Evolutionary conservation across 2,888 invertebrate genomes (phyloP).

Genomic region (Hylaea fasciaria): DNA sequence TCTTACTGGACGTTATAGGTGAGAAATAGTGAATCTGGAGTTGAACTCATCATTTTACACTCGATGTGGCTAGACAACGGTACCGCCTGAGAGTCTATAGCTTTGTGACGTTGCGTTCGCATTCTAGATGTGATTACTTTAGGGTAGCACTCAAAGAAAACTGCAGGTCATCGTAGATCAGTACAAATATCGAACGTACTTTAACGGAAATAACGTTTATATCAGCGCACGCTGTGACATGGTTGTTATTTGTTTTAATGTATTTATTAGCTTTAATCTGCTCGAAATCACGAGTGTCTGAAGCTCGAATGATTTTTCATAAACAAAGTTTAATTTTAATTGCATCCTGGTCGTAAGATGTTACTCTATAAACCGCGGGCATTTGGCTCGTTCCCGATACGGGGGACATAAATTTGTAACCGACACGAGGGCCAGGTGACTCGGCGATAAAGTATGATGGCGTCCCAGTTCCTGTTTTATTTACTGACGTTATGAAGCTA

Average conservation of each 20-base stretch:
- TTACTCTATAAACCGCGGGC: slow-evolving; percentile 52
- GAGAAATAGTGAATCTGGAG: slow-evolving; percentile 41
- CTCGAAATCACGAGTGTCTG: too few relatives aligned
- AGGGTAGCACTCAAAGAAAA: too few relatives aligned
- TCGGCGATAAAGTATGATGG: slow-evolving; percentile 38
- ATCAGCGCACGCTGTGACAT: background rate
- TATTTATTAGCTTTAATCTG: too few relatives aligned
- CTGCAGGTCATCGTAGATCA: too few relatives aligned
- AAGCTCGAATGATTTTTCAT: background rate
- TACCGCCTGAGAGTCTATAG: too few relatives aligned
- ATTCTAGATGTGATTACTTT: too few relatives aligned
- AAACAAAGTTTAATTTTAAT: slow-evolving; percentile 3
- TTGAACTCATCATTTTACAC: too few relatives aligned
- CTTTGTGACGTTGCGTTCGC: too few relatives aligned
- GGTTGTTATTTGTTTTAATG: background rate
- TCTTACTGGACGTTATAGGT: slow-evolving; percentile 91
- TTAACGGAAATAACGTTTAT: too few relatives aligned
- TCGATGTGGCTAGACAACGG: too few relatives aligned
- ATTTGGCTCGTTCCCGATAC: slow-evolving; percentile 67
- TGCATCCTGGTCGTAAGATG: slow-evolving; percentile 8
- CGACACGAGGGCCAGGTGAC: slow-evolving; percentile 62
- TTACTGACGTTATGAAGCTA: slow-evolving; percentile 25
- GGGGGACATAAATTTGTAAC: slow-evolving; percentile 59
- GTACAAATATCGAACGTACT: too few relatives aligned
- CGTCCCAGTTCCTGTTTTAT: slow-evolving; percentile 21